Conservation (phyloP, 2,797 vertebrate genomes). For the Gymnopithys bicolor region DNA sequence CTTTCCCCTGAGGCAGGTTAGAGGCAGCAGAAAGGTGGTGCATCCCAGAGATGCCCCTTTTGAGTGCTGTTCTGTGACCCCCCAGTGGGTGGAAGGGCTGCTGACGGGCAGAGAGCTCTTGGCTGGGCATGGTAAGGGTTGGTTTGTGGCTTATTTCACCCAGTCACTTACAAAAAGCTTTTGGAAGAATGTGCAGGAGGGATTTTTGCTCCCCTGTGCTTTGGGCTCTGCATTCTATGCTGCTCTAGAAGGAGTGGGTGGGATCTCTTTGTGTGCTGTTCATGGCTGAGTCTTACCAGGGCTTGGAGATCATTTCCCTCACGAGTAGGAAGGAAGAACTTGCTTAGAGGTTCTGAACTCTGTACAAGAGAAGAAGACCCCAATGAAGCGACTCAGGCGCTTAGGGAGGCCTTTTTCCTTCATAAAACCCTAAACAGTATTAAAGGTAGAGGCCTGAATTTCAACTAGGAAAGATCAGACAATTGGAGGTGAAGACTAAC, state of each 20-base stretch:
- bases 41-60: background rate
- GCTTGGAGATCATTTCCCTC: background rate
- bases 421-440: background rate
- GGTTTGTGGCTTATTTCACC: background rate
- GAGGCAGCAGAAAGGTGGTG: background rate
- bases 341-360: background rate
- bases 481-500: background rate
- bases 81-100: background rate
- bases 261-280: background rate
- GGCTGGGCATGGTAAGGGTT: rapidly evolving
- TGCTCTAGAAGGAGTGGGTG: background rate
- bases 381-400: background rate
- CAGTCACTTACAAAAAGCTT: background rate
- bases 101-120: background rate
- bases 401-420: background rate
- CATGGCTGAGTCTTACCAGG: background rate
- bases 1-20: background rate
- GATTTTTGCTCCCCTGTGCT: rapidly evolving
- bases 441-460: background rate
- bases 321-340: background rate
- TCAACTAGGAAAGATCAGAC: background rate
- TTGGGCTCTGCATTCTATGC: background rate
- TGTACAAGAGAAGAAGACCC: background rate
- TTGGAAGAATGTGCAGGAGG: background rate
- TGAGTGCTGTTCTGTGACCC: background rate